Percentiles rank a stretch among this genome's conserved stretches.
Conservation (phyloP, 1,140 invertebrate species). For the Diploscapter pachys region DNA sequence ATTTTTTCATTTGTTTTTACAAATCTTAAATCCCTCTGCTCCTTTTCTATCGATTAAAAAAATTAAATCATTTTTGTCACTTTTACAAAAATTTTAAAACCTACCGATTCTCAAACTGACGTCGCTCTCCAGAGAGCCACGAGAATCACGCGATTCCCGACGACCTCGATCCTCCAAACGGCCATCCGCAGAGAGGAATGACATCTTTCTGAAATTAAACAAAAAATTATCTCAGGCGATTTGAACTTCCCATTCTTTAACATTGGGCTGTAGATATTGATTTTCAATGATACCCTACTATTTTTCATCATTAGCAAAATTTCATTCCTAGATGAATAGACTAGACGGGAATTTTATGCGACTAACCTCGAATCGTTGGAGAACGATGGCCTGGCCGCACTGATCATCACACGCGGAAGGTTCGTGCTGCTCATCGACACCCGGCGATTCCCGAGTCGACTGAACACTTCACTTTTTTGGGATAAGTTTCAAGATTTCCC, state of each 20-base stretch:
- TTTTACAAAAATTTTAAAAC: slow-evolving; percentile 3
- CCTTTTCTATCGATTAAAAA: no score
- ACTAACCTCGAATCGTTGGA: slow-evolving; percentile 33
- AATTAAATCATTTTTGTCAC: no score
- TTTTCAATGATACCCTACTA: no score
- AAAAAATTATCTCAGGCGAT: neutral
- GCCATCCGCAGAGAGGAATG: slow-evolving; percentile 57
- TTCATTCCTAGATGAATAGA: neutral
- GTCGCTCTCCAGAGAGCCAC: slow-evolving; percentile 53
- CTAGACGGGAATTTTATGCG: slow-evolving; percentile 5
- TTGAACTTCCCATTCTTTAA: neutral
- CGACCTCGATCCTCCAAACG: slow-evolving; percentile 48
- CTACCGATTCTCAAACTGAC: slow-evolving; percentile 51
- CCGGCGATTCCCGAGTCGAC: slow-evolving; percentile 49
- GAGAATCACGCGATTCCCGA: slow-evolving; percentile 51
- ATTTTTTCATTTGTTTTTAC: no score
- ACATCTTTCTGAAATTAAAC: slow-evolving; percentile 49
- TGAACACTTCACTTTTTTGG: slow-evolving; percentile 25
- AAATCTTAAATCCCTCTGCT: no score
- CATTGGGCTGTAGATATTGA: neutral
- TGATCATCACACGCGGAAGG: slow-evolving; percentile 54
- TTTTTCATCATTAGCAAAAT: no score
- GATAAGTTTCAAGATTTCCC: no score
- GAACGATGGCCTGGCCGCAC: slow-evolving; percentile 53
- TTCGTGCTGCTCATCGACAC: slow-evolving; percentile 53